These are phyloP conservation scores for Trissolcus basalis DNA, from an alignment of 1,140 invertebrate species.

Conservation along the genomic window DNA sequence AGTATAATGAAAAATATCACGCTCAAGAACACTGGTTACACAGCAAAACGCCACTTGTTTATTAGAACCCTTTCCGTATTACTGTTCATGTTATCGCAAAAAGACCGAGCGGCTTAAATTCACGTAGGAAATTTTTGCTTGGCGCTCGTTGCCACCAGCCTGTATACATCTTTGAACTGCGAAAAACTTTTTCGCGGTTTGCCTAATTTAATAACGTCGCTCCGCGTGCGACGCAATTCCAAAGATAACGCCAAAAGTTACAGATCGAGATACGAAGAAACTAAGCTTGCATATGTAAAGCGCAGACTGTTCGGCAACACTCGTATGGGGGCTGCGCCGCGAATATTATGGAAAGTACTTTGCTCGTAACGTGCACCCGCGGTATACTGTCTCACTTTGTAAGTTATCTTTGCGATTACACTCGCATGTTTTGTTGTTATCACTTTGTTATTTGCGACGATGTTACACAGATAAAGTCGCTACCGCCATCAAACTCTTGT, in stretches of 20 bases:
- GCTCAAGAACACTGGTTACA: not conserved
- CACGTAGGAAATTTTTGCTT: conserved; percentile 4
- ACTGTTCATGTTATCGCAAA: conserved; percentile 16
- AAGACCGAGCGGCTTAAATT: not conserved
- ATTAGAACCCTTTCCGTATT: conserved; percentile 22
- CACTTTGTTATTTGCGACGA: conserved; percentile 31
- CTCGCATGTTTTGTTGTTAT: conserved; percentile 35
- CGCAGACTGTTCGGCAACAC: conserved; percentile 25
- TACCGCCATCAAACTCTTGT: conserved; percentile 7
- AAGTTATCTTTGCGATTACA: conserved; percentile 39
- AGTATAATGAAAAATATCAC: conserved; percentile 23
- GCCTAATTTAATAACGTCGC: conserved; percentile 69
- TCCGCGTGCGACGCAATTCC: conserved; percentile 64
- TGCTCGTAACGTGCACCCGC: conserved; percentile 10
- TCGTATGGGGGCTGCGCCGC: conserved; percentile 18
- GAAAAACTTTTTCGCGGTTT: conserved; percentile 61
- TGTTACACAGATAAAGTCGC: too few species aligned
- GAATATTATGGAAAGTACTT: conserved; percentile 48
- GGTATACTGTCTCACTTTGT: conserved; percentile 24
- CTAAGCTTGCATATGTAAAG: conserved; percentile 49
- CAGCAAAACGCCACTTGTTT: conserved; percentile 19
- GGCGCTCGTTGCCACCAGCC: conserved; percentile 3
- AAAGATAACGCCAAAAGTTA: conserved; percentile 63
- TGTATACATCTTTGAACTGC: conserved; percentile 16
- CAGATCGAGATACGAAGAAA: conserved; percentile 26